Conservation (phyloP, 2,888 invertebrate genomes). For the Ethmia dodecea region DNA sequence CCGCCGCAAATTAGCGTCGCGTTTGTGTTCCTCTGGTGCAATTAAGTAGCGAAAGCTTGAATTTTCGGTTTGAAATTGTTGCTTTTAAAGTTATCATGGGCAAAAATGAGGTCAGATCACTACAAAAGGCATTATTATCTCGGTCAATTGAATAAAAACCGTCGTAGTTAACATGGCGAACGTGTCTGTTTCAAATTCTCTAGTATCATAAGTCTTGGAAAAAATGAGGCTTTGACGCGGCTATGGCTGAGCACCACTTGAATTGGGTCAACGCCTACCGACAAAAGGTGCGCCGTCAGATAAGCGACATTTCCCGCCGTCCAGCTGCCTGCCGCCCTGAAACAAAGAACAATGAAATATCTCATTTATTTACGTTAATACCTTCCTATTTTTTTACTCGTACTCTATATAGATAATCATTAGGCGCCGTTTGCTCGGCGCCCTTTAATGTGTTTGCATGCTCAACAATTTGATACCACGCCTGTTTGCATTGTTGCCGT, state of each 20-base stretch:
- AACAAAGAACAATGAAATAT: slow-evolving; percentile 69
- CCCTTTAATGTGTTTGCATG: slow-evolving; percentile 72
- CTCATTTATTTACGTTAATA: slow-evolving; percentile 60
- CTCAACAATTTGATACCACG: slow-evolving; percentile 69
- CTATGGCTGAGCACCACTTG: slow-evolving; percentile 54
- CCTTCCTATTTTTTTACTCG: slow-evolving; percentile 43
- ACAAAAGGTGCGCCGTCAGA: slow-evolving; percentile 74
- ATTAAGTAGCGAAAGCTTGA: slow-evolving; percentile 33
- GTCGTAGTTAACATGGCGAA: too few species aligned
- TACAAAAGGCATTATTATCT: background rate
- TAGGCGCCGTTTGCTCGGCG: slow-evolving; percentile 60
- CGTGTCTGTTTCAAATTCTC: too few species aligned
- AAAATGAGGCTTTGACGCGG: slow-evolving; percentile 49
- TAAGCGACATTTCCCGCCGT: slow-evolving; percentile 68
- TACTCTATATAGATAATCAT: slow-evolving; percentile 65
- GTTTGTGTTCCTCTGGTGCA: slow-evolving; percentile 35
- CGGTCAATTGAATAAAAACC: background rate
- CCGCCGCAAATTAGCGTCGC: slow-evolving; percentile 44
- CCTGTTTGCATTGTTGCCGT: slow-evolving; percentile 72
- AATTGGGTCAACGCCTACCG: slow-evolving; percentile 72
- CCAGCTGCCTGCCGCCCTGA: slow-evolving; percentile 57
- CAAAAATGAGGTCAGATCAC: slow-evolving; percentile 7
- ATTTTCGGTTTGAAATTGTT: slow-evolving; percentile 21
- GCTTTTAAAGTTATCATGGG: background rate
- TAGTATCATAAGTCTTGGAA: slow-evolving; percentile 4